Percentiles rank a stretch among this genome's conserved stretches.
Conservation (phyloP, 2,797 vertebrate species). For the Hippocampus kuda region DNA sequence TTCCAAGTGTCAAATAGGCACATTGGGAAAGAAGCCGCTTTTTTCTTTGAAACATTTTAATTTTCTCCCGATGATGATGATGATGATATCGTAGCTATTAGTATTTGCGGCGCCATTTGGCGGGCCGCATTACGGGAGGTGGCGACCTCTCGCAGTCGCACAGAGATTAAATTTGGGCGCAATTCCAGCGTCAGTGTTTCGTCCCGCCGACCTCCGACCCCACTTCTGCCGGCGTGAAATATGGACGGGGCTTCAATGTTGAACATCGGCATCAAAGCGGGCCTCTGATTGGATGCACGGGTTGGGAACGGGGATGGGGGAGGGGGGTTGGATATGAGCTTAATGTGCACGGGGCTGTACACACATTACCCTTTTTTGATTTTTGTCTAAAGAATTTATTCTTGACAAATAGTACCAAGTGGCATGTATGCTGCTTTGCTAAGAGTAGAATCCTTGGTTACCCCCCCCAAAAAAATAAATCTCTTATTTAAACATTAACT, state of each 20-base stretch:
- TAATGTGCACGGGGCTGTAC: slow-evolving; percentile 22
- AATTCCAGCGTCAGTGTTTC: slow-evolving; percentile 46
- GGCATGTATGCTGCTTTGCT: neutral
- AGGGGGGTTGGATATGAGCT: slow-evolving; percentile 27
- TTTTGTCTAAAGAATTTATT: neutral
- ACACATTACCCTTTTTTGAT: slow-evolving; percentile 12
- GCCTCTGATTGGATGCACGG: slow-evolving; percentile 14
- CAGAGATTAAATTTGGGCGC: slow-evolving; percentile 51
- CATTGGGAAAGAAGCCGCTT: neutral
- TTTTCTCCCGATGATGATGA: neutral
- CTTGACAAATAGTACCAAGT: neutral
- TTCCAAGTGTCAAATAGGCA: neutral
- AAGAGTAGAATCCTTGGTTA: neutral
- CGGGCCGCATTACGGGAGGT: slow-evolving; percentile 41
- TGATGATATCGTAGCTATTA: slow-evolving; percentile 19
- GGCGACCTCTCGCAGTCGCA: slow-evolving; percentile 20
- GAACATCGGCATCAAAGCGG: slow-evolving; percentile 54
- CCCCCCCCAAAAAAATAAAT: too few relatives aligned
- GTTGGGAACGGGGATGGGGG: neutral
- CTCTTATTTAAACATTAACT: too few relatives aligned
- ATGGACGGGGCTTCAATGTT: slow-evolving; percentile 63
- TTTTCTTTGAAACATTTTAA: neutral
- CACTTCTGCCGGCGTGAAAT: slow-evolving; percentile 50
- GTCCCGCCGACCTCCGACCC: slow-evolving; percentile 43
- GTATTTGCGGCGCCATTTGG: slow-evolving; percentile 37